Percentiles rank a stretch among this genome's conserved stretches.
phyloP scores from a whole-genome alignment of 2,113 vertebrate genomes.

The Pristiophorus japonicus region DNA sequence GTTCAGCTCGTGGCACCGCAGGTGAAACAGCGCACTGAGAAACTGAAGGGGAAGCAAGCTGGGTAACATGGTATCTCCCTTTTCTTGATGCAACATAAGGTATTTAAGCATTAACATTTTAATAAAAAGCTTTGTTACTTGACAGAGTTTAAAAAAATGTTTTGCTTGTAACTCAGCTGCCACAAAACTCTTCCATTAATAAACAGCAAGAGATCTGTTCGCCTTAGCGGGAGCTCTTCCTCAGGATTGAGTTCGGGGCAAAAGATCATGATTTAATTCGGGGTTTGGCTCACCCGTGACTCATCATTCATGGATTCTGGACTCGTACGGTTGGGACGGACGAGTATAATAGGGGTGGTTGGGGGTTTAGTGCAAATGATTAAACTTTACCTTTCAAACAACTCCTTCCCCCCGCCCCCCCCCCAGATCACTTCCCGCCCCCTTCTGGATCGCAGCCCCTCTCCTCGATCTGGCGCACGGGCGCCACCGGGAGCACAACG shows the following conservation, averaged over 20 bases:
- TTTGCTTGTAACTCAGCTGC: neutral
- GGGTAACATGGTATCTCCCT: neutral
- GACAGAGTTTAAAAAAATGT: neutral
- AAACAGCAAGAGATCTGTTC: neutral
- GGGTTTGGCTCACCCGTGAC: neutral
- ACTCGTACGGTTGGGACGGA: neutral
- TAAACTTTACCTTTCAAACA: neutral
- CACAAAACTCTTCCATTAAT: neutral
- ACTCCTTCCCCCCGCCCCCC: neutral
- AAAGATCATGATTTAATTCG: neutral
- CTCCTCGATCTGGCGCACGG: constrained; percentile 54
- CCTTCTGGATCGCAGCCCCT: constrained; percentile 44
- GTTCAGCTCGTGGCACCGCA: neutral
- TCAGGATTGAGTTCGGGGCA: neutral
- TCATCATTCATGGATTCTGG: neutral
- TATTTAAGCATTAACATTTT: neutral
- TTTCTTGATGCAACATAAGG: neutral
- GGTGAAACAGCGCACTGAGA: neutral
- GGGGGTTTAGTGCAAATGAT: neutral
- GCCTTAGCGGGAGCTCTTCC: neutral
- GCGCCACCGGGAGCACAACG: constrained; percentile 60
- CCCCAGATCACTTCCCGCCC: neutral
- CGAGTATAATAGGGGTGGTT: neutral
- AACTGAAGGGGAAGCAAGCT: neutral
- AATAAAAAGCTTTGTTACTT: neutral